Base-by-base conservation (phyloP, 2,113 vertebrate species). In the Perca flavescens region DNA sequence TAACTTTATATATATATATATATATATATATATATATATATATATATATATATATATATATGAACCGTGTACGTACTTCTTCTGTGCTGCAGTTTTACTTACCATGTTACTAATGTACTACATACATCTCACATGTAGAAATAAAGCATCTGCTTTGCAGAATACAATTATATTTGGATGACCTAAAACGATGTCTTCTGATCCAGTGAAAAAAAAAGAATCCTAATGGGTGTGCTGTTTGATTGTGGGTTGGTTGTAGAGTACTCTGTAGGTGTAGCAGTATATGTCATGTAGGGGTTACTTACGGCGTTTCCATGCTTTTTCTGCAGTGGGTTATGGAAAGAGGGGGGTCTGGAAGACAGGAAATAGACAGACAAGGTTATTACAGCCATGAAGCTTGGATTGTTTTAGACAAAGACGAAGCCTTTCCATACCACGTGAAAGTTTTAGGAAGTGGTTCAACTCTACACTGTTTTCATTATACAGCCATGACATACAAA, bases 301-400 rank as follows among this genome's bases (percentile, higher is more conserved):
- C 98, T 99, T 97, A 99, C 98, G 97, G 97, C 90, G 97, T 98
- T 94, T 98, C 97, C 89, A 99, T 92, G 94, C 97, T 99, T 94
- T 99, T 99, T 95, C 98, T 97, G 95, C 95, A 96, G 95, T 99
- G 98, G 67, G 98, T 99, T 91, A 99, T 97, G 87, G 98, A 99
- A 74, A 99, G 97, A 65, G 97, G 98, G 77, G 98, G 98, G 92
- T 99, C 98, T 99, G 79, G 81, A 94, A 94, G 90, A 94, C 73
- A 91, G 58, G 84, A 77, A 31, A 75, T 36, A 64, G 66, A 84
- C 9, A 86, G 13, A 82, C 50, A 79, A 63, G 3, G 78, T 2
- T 15, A 25, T 81, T 54, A 83, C 8, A 49, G 22, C 19, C 16
- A 69, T 43, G 40, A 43, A 43, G 10, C 40, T 40, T 2, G 40